Evolutionary conservation across 2,113 vertebrate genomes (phyloP).

Genomic region (Chrysochloris asiatica): DNA sequence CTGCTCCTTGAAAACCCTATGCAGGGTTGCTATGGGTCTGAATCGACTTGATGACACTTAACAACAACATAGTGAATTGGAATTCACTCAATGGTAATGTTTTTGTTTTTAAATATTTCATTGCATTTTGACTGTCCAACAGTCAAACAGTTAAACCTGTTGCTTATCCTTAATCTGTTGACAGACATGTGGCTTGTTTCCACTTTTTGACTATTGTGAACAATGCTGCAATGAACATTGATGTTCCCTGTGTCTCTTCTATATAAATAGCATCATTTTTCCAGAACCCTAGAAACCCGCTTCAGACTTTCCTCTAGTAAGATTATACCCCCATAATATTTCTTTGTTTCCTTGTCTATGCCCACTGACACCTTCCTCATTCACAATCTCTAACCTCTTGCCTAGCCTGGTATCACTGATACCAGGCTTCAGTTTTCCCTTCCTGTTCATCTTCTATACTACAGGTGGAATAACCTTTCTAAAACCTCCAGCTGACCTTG

Average conservation of each 20-base stretch:
- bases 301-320: neutral
- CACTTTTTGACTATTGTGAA: too few relatives aligned
- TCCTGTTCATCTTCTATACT: neutral
- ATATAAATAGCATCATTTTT: too few relatives aligned
- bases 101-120: too few relatives aligned
- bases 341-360: neutral
- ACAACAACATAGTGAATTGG: too few relatives aligned
- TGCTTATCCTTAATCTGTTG: neutral
- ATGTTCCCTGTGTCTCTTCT: too few relatives aligned
- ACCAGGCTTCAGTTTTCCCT: neutral
- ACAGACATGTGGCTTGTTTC: neutral
- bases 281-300: neutral
- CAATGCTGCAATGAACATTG: too few relatives aligned
- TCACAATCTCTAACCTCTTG: neutral
- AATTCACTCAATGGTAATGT: too few relatives aligned
- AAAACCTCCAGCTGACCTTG: neutral
- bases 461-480: neutral
- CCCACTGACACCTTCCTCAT: neutral
- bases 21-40: too few relatives aligned
- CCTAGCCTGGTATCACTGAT: neutral
- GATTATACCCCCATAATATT: fast-evolving
- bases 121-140: too few relatives aligned
- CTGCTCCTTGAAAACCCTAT: too few relatives aligned
- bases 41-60: too few relatives aligned
- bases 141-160: neutral